These are phyloP conservation scores for Polyergus mexicanus DNA, from an alignment of 1,140 invertebrate species.

Conservation along the genomic window DNA sequence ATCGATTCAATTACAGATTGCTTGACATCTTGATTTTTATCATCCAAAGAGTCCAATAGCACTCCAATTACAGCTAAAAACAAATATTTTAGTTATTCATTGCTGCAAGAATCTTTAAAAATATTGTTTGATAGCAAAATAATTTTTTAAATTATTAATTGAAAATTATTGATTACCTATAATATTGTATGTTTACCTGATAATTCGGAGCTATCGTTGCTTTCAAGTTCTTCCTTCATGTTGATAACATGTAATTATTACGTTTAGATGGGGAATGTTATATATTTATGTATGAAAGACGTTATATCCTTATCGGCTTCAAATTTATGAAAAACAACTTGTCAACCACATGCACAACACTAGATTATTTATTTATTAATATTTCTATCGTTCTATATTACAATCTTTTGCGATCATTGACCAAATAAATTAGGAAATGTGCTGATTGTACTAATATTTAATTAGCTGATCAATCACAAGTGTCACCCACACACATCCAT, in stretches of 20 bases:
- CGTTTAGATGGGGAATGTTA: not conserved
- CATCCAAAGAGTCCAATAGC: slow-evolving; percentile 87
- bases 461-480: not conserved
- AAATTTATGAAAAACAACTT: not conserved
- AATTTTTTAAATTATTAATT: not conserved
- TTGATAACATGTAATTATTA: not conserved
- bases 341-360: not conserved
- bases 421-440: not conserved
- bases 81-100: not conserved
- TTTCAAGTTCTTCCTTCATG: slow-evolving; percentile 51
- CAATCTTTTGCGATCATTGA: not conserved
- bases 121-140: not conserved
- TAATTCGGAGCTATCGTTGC: slow-evolving; percentile 10
- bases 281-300: not conserved
- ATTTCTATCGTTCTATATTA: not conserved
- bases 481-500: not conserved
- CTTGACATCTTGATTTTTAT: slow-evolving; percentile 88
- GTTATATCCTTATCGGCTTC: slow-evolving; percentile 6
- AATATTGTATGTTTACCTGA: slow-evolving; percentile 44
- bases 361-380: not conserved
- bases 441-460: not conserved
- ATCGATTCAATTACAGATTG: slow-evolving; percentile 87
- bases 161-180: not conserved
- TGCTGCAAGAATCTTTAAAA: not conserved
- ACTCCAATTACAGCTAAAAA: slow-evolving; percentile 87